Percentiles rank a stretch among this genome's conserved stretches.
Evolutionary conservation across 1,140 invertebrate species (phyloP).

Genomic region (Marisa cornuarietis): DNA sequence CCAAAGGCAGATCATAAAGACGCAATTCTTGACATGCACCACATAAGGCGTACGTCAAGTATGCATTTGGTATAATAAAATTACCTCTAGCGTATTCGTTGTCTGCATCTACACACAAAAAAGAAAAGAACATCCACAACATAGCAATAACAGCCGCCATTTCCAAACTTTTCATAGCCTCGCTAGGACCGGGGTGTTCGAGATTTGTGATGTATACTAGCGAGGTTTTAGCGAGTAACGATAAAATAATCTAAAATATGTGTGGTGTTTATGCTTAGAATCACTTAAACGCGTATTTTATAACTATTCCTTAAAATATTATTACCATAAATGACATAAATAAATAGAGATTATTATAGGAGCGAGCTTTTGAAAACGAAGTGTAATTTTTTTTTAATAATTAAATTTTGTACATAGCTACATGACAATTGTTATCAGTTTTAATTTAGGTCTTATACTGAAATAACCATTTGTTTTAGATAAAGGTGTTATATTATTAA

Average conservation of each 20-base stretch:
- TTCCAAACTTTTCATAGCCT: conserved; percentile 10
- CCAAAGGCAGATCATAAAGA: background rate
- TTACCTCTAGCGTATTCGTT: conserved; percentile 42
- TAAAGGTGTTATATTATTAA: background rate
- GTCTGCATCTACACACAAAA: conserved; percentile 19
- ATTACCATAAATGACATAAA: background rate
- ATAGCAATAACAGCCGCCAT: conserved; percentile 21
- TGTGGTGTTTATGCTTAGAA: background rate
- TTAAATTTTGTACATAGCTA: conserved; percentile 4
- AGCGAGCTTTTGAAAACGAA: background rate
- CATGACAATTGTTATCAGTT: background rate
- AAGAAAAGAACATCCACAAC: conserved; percentile 5
- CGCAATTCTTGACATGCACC: background rate
- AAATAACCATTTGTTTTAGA: background rate
- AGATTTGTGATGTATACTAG: background rate
- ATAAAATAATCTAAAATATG: background rate
- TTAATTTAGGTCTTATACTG: too few species aligned
- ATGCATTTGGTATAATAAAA: background rate
- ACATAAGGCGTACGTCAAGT: background rate
- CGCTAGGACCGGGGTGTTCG: background rate
- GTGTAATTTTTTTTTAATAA: background rate
- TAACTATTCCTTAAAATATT: background rate
- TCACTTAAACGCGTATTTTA: background rate
- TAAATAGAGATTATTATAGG: background rate
- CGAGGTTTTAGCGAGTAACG: background rate